Percentiles rank a stretch among this genome's conserved stretches.
These are phyloP conservation scores for Mastigias papua DNA, from an alignment of 30 jellyfish, hydroid and myxozoan genomes.

Conservation along the genomic window DNA sequence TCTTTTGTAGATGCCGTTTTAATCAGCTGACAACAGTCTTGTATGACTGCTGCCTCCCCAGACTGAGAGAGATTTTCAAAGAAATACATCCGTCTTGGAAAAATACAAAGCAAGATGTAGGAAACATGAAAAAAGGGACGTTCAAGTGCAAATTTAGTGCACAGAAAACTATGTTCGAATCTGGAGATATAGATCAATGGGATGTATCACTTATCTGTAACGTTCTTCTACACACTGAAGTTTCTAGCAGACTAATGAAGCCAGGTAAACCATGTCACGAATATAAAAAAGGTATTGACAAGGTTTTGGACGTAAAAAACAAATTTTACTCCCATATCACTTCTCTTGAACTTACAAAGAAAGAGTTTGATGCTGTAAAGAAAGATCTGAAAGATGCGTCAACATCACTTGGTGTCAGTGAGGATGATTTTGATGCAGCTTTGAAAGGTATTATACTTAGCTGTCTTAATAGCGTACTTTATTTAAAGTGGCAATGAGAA, in stretches of 20 bases:
- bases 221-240: slow-evolving; percentile 1
- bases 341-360: not conserved
- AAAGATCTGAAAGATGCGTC: not conserved
- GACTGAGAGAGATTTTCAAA: not conserved
- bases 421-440: slow-evolving; percentile 2
- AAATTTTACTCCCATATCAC: not conserved
- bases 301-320: slow-evolving; percentile 12
- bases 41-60: not conserved
- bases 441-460: slow-evolving; percentile 33
- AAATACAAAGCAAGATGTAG: not conserved
- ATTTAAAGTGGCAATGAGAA: not conserved
- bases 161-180: not conserved
- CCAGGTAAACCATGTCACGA: not conserved
- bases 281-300: slow-evolving; percentile 1
- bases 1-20: not conserved
- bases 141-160: not conserved
- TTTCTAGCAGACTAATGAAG: not conserved
- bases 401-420: not conserved
- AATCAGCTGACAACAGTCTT: not conserved
- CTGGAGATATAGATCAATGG: slow-evolving; percentile 13
- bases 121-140: not conserved
- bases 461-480: not conserved
- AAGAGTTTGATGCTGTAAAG: not conserved
- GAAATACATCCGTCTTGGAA: slow-evolving; percentile 1
- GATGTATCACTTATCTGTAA: not conserved